Evolutionary conservation across 2,888 invertebrate genomes (phyloP).

Genomic region (Athripsodes cinereus): DNA sequence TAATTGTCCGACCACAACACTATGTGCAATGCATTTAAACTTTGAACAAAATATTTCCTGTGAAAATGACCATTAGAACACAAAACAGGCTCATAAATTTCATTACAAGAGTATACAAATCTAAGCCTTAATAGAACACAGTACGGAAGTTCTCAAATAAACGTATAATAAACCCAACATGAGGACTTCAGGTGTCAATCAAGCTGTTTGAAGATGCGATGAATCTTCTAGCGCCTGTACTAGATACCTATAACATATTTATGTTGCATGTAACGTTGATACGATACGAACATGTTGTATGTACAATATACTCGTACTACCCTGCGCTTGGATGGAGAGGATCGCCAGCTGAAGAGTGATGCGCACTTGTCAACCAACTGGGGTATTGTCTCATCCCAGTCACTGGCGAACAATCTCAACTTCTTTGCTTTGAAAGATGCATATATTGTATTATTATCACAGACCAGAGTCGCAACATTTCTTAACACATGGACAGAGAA

Average conservation of each 20-base stretch:
- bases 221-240: conserved; percentile 12
- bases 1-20: no score
- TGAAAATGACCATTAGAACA: neutral
- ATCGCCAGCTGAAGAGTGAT: conserved; percentile 18
- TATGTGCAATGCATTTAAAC: no score
- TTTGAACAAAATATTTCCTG: neutral
- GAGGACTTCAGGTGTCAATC: conserved; percentile 13
- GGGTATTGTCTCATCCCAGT: conserved; percentile 26
- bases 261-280: no score
- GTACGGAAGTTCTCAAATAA: conserved; percentile 1
- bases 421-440: conserved; percentile 19
- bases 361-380: conserved; percentile 21
- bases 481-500: no score
- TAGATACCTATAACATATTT: no score
- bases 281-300: no score
- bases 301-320: no score
- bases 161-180: conserved; percentile 13
- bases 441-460: conserved; percentile 14
- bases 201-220: conserved; percentile 15
- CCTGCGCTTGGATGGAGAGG: no score
- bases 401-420: conserved; percentile 16
- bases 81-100: neutral
- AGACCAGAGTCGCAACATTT: no score
- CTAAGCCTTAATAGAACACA: neutral
- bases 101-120: neutral